Base-by-base conservation (phyloP, 2,888 invertebrate genomes). In the Apotomis capreana region DNA sequence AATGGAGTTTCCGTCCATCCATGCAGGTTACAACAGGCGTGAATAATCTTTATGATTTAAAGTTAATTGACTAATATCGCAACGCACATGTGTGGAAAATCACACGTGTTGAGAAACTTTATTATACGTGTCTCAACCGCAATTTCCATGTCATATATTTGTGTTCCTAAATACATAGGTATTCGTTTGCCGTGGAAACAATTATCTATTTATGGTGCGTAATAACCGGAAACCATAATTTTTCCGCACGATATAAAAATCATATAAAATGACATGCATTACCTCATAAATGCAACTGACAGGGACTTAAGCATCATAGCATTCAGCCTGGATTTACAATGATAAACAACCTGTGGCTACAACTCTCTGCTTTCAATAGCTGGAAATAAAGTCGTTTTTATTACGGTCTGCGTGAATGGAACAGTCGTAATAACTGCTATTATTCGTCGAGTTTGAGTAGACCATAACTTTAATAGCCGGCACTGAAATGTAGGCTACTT, bases 371-470 rank as follows among this genome's bases (percentile, higher is more conserved):
- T 49, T 6, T 46, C 55, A 9, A 5, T 0, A 3, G 26, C 13
- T 9, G 3, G n/a, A 9, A 58, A 58, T 72, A 68, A 52, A 46
- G 68, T 46, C 10, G 15, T 37, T 44, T 67, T 62, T 51, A 49
- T 13, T 46, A 55, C 55, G 26, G n/a, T 10, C 4, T 8, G 5
- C 1, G 51, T 36, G n/a, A 26, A 8, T 26, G 15, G 9, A 26
- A 58, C 61, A 68, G 52, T 58, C 62, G 63, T 68, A 68, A 68
- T 72, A 62, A 68, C 51, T 57, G 57, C 26, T 71, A 72, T 51
- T 71, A 71, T 63, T 51, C 72, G 72, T 26, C 72, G n/a, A 26
- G 58, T 62, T 68, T 63, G 52, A 58, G 63, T 58, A 54, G 72
- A 58, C 52, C 54, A 46, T 68, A 36, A 68, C 6, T 68, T 54